Base-by-base conservation (phyloP, 2,113 vertebrate genomes). In the Paralichthys olivaceus region DNA sequence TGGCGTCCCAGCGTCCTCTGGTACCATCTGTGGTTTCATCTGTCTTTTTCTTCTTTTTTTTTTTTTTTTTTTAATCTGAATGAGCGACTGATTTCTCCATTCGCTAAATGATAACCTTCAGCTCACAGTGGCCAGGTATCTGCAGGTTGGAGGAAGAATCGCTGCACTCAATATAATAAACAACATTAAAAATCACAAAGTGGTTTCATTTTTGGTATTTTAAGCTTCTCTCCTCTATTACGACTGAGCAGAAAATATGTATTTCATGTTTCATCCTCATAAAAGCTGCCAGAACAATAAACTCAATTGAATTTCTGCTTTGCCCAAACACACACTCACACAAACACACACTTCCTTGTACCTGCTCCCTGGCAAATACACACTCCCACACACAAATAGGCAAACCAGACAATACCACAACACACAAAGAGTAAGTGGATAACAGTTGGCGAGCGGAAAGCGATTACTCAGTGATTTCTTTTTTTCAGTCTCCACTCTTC, bases 401-500 rank as follows among this genome's bases (percentile, higher is more conserved):
- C n/a, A 51, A n/a, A 43, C 1, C 43, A 64, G 40, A 51, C 57
- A 49, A 43, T 61, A 28, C 40, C 61, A 66, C 40, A 64, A 75
- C 69, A 28, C 20, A 71, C 19, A 80, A 7, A 75, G 14, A 63
- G 20, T 43, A 63, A 72, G 37, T 64, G 45, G 79, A 76, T 62
- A 79, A 75, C 55, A 72, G 71, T 75, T 68, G 71, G 25, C 72
- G 43, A 61, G 43, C 22, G 4, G 63, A 83, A 87, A 86, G 74
- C 75, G 80, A 90, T 85, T 85, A 82, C 78, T 89, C 75, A 69
- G 79, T 26, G 65, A 51, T 63, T 89, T 75, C 29, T 61, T 54
- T 43, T 28, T 43, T 14, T 43, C 12, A 17, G 9, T 45, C 45
- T 63, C 8, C 15, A 7, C 68, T 85, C 23, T 55, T 85, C 79